Evolutionary conservation across 2,113 vertebrate species (phyloP).

Genomic region (Acrocephalus arundinaceus): DNA sequence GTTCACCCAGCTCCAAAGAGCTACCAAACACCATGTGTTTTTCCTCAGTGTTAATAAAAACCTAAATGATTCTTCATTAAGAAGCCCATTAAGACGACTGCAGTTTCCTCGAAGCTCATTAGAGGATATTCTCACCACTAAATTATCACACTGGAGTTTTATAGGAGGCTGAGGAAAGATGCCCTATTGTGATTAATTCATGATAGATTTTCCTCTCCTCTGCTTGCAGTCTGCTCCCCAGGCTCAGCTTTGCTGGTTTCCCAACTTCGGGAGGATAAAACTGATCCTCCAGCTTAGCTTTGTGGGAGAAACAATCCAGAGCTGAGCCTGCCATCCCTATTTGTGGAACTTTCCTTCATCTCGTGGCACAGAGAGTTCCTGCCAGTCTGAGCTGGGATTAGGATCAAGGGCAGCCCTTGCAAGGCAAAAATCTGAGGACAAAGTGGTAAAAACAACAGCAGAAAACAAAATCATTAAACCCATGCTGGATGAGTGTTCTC

Average conservation of each 20-base stretch:
- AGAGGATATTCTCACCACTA: conserved; percentile 67
- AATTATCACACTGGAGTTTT: conserved; percentile 70
- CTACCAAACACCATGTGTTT: conserved; percentile 64
- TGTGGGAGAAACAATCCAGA: neutral
- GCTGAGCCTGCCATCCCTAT: neutral
- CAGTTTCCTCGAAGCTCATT: conserved; percentile 77
- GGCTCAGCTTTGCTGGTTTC: neutral
- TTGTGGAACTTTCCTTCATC: neutral
- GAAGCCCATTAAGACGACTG: conserved; percentile 74
- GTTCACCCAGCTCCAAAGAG: conserved; percentile 58
- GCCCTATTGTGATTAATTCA: conserved; percentile 62
- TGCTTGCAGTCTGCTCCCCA: neutral
- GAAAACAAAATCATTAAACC: neutral
- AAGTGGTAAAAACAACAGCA: neutral
- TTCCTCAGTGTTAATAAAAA: conserved; percentile 77
- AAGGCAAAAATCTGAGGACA: neutral
- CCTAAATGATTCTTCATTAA: conserved; percentile 80
- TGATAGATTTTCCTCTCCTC: conserved; percentile 40
- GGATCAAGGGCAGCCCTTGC: neutral
- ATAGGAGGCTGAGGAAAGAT: conserved; percentile 51
- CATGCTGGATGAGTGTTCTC: neutral
- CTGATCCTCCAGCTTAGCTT: neutral
- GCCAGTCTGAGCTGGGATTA: neutral
- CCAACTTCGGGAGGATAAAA: neutral
- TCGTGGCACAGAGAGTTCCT: neutral